Evolutionary conservation across 2,888 invertebrate species (phyloP), one percentile per base, ranked within the genome.

Genomic region (Autographa gamma): DNA sequence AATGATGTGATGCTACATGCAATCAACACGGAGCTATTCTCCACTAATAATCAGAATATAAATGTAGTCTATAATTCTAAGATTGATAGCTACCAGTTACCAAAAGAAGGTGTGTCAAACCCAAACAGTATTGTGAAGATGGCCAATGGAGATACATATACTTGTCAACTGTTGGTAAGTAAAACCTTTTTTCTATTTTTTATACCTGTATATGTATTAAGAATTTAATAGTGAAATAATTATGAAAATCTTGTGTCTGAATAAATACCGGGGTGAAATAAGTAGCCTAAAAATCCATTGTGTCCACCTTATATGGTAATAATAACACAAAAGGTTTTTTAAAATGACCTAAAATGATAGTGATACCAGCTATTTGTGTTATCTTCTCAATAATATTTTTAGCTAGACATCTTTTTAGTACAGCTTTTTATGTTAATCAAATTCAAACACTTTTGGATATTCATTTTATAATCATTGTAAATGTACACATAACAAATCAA

Each of bases 1-100:
- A 99, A 99, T 95, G 98, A 99, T 93, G 96, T 99, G 7, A 96
- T 99, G 60, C 92, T 98, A 3, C 96, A 97, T 85, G 97, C 98
- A 0, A 96, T 98, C 14, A 97, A 97, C 82, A 96, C 95, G 73
- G 96, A 97, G 86, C 89, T 98, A 4, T 77, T 71, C 11, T 84
- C 85, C 0, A 77, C 93, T 0, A 88, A 96, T 56, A 86, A 96
- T 1, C 85, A 87, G 78, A 97, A 97, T 88, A 96, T 98, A 0
- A 95, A 96, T 61, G 96, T 98, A 5, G 89, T 97, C 13, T 97
- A 98, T 90, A 96, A 96, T 73, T 96, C 98, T 0, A 97, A 97
- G 88, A 97, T 98, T 61, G 95, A 96, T 65, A 93, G 96, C n/a
- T 97, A 97, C 79, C 85, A 95, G 38, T 89, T 98, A 60, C 96